Base-by-base conservation (phyloP, 2,888 invertebrate genomes). In the Cephus nigrinus region DNA sequence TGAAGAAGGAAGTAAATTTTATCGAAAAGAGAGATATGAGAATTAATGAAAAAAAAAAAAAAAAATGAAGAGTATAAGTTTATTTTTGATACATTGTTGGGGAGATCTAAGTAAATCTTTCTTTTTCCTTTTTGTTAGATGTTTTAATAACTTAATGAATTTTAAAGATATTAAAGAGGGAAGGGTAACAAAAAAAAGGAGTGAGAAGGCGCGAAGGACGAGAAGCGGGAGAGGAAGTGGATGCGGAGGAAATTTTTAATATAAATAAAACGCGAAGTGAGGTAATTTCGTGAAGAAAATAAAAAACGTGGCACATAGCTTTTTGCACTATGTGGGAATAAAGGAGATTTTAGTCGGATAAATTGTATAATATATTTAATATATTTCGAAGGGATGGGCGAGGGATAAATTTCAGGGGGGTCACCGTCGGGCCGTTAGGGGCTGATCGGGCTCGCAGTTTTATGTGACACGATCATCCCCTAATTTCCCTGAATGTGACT, bases 31-130 rank as follows among this genome's bases (percentile, higher is more conserved):
- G 75, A 73, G 72, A 72, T 78, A 78, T 77, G 77, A 77, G 68
- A 82, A 82, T 81, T 80, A 79, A 82, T 79, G 80, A 76, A 74
- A 77, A 78, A 75, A 78, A 75, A 75, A 75, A 84, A 82, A 85
- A 84, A 82, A 82, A 85, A 85, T 83, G 88, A 86, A 87, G 86
- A 90, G 85, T 87, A 88, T 89, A 90, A 89, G 90, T 91, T 91
- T 91, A 91, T 91, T 91, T 91, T 91, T 91, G 91, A 91, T 91
- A 91, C 90, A 89, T 90, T 90, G 91, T 90, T 90, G 88, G 88
- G 87, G 87, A 87, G 89, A 88, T 89, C 87, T 84, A 85, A 88
- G 87, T 87, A 86, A 88, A 87, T 88, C 87, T 90, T 89, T 89
- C 88, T 86, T 88, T 88, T 88, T 85, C 84, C 80, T 84, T 85